phyloP scores from a whole-genome alignment of 2,113 vertebrate genomes.

The Pimephales promelas region DNA sequence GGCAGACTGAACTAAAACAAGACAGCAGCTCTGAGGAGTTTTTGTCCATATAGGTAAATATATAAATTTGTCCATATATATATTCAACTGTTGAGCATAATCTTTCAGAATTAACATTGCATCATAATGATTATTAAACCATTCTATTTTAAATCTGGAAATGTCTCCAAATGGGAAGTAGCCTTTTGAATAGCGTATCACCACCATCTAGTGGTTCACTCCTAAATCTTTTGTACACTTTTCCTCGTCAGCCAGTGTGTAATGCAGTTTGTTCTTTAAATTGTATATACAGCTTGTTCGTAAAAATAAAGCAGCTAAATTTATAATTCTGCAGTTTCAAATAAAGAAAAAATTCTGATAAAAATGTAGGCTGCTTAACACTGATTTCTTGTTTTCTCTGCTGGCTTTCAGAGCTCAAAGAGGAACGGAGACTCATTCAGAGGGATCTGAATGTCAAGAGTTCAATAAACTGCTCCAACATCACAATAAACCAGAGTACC shows the following conservation, averaged over 20 bases:
- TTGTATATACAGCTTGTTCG: background rate
- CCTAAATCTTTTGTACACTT: slow-evolving; percentile 2
- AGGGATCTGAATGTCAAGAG: slow-evolving; percentile 62
- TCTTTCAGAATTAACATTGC: no score
- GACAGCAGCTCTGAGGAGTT: background rate
- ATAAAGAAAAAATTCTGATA: background rate
- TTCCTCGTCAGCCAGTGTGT: background rate
- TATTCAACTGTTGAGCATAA: no score
- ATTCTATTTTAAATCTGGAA: background rate
- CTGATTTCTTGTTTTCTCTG: background rate
- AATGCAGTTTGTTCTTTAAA: background rate
- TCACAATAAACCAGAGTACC: background rate
- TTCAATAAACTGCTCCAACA: background rate
- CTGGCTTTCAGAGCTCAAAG: slow-evolving; percentile 71
- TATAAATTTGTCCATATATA: no score
- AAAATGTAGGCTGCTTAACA: background rate
- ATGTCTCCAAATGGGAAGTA: slow-evolving; percentile 22
- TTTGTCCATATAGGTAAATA: no score
- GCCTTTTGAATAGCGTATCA: slow-evolving; percentile 36
- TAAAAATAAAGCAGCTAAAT: background rate
- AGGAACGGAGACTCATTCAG: slow-evolving; percentile 71
- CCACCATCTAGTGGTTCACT: slow-evolving; percentile 62
- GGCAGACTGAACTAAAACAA: background rate
- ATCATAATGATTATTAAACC: background rate
- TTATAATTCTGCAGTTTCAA: background rate